Conservation (phyloP, 2,797 vertebrate species). For the Mustela erminea region DNA sequence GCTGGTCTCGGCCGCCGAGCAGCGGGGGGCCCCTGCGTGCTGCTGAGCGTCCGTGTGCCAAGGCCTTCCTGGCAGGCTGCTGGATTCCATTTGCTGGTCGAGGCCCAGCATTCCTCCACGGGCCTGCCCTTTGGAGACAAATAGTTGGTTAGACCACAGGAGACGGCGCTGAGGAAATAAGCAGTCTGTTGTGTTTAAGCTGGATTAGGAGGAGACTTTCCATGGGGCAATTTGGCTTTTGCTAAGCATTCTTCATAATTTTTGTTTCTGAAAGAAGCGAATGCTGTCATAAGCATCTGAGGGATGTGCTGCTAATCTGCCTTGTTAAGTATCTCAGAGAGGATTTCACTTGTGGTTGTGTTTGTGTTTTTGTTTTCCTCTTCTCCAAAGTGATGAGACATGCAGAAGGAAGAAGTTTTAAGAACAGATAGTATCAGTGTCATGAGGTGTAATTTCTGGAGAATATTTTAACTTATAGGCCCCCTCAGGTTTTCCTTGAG, state of each 20-base stretch:
- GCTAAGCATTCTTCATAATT: background rate
- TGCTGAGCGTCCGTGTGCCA: background rate
- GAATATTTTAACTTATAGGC: background rate
- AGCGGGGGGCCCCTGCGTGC: background rate
- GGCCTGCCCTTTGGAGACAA: conserved; percentile 30
- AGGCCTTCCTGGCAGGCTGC: conserved; percentile 31
- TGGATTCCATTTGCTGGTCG: background rate
- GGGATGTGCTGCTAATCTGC: background rate
- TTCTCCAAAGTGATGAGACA: background rate
- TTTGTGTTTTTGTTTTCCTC: background rate
- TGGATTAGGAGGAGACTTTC: background rate
- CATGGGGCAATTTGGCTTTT: conserved; percentile 48
- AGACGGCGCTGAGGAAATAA: background rate
- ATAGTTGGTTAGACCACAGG: conserved; percentile 21
- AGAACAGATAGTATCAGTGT: background rate
- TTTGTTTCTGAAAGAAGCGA: conserved; percentile 19
- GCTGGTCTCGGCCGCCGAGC: background rate
- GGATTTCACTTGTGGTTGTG: background rate
- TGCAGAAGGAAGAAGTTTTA: conserved; percentile 5
- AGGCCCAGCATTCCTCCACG: background rate
- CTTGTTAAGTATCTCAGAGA: background rate
- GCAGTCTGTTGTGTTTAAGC: background rate
- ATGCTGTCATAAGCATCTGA: background rate
- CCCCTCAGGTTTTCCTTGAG: background rate
- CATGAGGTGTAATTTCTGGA: conserved; percentile 17